phyloP scores from a whole-genome alignment of 1,140 invertebrate species.

The Bicyclus anynana region DNA sequence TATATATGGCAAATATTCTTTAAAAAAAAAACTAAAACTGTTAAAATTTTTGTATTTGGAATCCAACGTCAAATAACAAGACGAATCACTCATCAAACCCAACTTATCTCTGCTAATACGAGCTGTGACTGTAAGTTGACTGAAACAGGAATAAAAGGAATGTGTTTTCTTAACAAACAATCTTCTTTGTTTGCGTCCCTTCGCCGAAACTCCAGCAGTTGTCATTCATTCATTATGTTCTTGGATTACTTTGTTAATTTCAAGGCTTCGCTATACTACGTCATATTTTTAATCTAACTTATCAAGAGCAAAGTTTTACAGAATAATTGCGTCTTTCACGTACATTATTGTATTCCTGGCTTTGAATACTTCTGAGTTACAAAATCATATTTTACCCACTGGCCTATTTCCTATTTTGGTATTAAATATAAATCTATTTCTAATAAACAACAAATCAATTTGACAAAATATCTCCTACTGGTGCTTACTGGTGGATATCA shows the following conservation, averaged over 20 bases:
- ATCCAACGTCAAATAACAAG: neutral
- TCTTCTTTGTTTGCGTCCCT: conserved; percentile 4
- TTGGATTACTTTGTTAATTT: neutral
- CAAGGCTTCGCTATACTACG: neutral
- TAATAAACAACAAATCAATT: too few species aligned
- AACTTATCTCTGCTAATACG: neutral
- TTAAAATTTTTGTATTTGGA: neutral
- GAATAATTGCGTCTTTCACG: neutral
- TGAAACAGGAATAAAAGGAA: neutral
- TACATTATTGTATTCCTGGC: too few species aligned
- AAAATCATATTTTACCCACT: too few species aligned
- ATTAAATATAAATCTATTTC: too few species aligned
- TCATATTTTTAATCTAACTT: neutral
- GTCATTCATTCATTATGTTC: conserved; percentile 16
- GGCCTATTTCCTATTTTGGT: too few species aligned
- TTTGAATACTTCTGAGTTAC: neutral
- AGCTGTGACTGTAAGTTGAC: neutral
- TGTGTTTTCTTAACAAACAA: conserved; percentile 4
- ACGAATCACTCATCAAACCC: neutral
- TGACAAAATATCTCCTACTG: too few species aligned
- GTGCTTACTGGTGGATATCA: too few species aligned
- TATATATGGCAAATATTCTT: too few species aligned
- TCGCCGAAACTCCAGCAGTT: conserved; percentile 3
- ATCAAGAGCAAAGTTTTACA: neutral
- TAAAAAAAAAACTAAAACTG: too few species aligned